Conservation (phyloP, 1,140 invertebrate species). For the Ceratosolen solmsi region DNA sequence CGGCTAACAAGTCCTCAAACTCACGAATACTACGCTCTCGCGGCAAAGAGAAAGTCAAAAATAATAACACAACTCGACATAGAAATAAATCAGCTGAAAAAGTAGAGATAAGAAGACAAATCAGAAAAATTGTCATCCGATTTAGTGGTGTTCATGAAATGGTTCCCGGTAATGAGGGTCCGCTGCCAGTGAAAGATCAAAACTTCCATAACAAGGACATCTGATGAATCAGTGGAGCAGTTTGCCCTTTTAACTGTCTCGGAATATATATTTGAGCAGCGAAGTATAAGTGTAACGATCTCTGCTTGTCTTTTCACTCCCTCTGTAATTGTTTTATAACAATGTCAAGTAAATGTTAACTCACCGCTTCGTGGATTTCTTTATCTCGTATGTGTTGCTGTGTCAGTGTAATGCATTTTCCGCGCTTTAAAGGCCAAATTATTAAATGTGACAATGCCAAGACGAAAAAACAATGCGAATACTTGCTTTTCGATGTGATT, state of each 20-base stretch:
- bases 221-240: neutral
- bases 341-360: conserved; percentile 8
- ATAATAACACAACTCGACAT: too few relatives aligned
- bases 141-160: conserved; percentile 6
- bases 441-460: too few relatives aligned
- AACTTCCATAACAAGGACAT: conserved; percentile 51
- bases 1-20: too few relatives aligned
- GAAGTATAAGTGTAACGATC: conserved; percentile 13
- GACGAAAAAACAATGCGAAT: too few relatives aligned
- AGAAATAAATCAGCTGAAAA: neutral
- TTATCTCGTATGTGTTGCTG: neutral
- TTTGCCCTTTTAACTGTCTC: neutral
- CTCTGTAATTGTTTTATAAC: conserved; percentile 43
- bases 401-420: too few relatives aligned
- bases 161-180: conserved; percentile 50
- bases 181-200: conserved; percentile 26
- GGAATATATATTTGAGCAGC: neutral
- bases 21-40: too few relatives aligned
- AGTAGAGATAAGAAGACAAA: neutral
- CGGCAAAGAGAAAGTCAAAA: neutral
- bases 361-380: neutral
- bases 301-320: neutral
- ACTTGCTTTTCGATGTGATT: too few relatives aligned
- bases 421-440: too few relatives aligned
- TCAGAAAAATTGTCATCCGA: conserved; percentile 14